Base-by-base conservation (phyloP, 2,888 invertebrate species). In the Imbricaverruca yamaguchii region DNA sequence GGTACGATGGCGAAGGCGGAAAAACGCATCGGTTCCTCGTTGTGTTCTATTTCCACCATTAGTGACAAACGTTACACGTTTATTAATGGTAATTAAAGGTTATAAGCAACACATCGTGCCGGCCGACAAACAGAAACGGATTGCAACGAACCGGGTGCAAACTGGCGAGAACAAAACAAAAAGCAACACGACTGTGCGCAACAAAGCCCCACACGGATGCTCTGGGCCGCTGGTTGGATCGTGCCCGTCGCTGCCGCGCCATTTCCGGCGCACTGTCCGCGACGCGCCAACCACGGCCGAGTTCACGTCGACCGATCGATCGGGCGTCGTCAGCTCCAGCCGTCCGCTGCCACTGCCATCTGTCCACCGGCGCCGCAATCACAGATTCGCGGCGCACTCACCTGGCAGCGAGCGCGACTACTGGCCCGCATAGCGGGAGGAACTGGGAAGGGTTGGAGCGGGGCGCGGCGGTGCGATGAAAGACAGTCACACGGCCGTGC, bases 41-140 rank as follows among this genome's bases (percentile, higher is more conserved):
- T 67, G 21, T 25, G 11, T 25, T 69, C 69, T 69, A 69, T 69
- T 69, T 69, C 69, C 39, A 69, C 25, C 69, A 69, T 53, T 69
- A 69, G 39, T 69, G 69, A 25, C 69, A 53, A 69, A 39, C 39
- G 15, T n/a, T 69, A 15, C 53, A 69, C 39, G 15, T 39, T 15
- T 15, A 18, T 53, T 18, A 18, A 53, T 69, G 69, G 53, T 69
- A 18, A 53, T 69, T 69, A 69, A 69, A 8, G 53, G 39, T 53
- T 69, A 53, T 18, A 69, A 69, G 69, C 69, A 15, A 69, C 53
- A 69, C 69, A 69, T 18, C 69, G 39, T 69, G 69, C 53, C 15
- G 59, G 1, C 15, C 15, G 25, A 39, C 39, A 69, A 69, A 69
- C 39, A 15, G 23, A 69, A 53, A 53, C 39, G 13, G 18, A 13